phyloP scores from a whole-genome alignment of 2,797 vertebrate genomes.

The Nasua narica region DNA sequence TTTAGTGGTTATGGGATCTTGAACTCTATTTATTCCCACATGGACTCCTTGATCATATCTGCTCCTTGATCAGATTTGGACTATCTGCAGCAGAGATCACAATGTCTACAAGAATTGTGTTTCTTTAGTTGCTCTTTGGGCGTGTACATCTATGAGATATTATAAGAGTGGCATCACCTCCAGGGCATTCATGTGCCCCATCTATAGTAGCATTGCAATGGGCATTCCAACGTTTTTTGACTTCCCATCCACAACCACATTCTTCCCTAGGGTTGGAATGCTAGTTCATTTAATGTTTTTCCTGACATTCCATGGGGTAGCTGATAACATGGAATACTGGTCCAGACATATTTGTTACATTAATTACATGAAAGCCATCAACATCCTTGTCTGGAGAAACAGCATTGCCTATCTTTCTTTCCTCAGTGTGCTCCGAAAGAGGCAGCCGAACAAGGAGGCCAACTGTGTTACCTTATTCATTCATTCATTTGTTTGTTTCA shows the following conservation, averaged over 20 bases:
- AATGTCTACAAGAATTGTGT: slow-evolving; percentile 93
- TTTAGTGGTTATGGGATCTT: slow-evolving; percentile 92
- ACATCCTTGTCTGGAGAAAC: slow-evolving; percentile 95
- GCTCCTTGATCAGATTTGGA: slow-evolving; percentile 94
- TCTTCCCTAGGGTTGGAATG: slow-evolving; percentile 95
- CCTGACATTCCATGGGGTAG: slow-evolving; percentile 95
- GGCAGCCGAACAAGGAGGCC: slow-evolving; percentile 96
- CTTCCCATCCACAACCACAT: slow-evolving; percentile 94
- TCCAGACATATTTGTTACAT: slow-evolving; percentile 95
- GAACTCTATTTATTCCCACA: slow-evolving; percentile 93
- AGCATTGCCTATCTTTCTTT: slow-evolving; percentile 92
- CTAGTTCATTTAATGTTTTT: slow-evolving; percentile 98
- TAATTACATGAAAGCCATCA: slow-evolving; percentile 96
- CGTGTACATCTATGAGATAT: slow-evolving; percentile 96
- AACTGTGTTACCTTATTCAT: slow-evolving; percentile 88
- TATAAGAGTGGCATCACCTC: slow-evolving; percentile 97
- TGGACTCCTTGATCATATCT: slow-evolving; percentile 97
- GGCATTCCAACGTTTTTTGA: slow-evolving; percentile 99
- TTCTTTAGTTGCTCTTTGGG: slow-evolving; percentile 95
- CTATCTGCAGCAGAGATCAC: slow-evolving; percentile 94
- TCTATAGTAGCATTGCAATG: slow-evolving; percentile 97
- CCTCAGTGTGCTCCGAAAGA: slow-evolving; percentile 95
- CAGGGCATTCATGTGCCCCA: slow-evolving; percentile 92
- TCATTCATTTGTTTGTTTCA: no score
- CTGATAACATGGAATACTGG: slow-evolving; percentile 95